These are phyloP conservation scores for Oscheius sp. DNA, from an alignment of 1,140 invertebrate genomes.

Conservation along the genomic window DNA sequence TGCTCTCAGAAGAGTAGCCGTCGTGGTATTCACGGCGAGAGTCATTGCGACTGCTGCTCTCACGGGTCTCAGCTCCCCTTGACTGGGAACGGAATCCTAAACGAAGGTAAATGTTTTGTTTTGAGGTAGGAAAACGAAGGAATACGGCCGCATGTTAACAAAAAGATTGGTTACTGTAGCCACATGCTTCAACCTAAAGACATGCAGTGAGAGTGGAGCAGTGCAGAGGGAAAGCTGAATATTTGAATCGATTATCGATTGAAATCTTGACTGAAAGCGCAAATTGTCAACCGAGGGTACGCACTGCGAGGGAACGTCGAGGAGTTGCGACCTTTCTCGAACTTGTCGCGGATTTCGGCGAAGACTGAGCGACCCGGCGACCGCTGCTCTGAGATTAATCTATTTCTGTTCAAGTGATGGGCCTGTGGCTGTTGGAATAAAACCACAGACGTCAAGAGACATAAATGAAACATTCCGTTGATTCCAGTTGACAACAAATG, in stretches of 20 bases:
- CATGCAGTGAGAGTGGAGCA: not conserved
- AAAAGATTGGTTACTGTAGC: not conserved
- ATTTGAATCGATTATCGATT: too few relatives aligned
- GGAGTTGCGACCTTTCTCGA: conserved; percentile 33
- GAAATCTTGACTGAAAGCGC: too few relatives aligned
- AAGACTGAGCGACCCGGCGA: conserved; percentile 26
- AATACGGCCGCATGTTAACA: not conserved
- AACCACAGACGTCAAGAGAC: too few relatives aligned
- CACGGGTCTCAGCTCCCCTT: conserved; percentile 9
- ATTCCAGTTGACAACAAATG: too few relatives aligned
- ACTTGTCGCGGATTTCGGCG: conserved; percentile 31
- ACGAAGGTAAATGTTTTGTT: conserved; percentile 5
- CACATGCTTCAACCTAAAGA: not conserved
- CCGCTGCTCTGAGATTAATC: conserved; percentile 17
- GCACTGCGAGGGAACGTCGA: conserved; percentile 2
- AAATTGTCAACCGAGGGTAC: not conserved
- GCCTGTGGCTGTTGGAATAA: too few relatives aligned
- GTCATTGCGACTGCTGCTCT: conserved; percentile 15
- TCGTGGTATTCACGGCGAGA: conserved; percentile 27
- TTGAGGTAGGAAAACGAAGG: conserved; percentile 7
- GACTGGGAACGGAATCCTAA: conserved; percentile 34
- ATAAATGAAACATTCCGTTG: too few relatives aligned
- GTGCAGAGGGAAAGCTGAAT: not conserved
- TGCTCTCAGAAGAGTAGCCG: conserved; percentile 16
- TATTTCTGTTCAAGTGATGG: too few relatives aligned